phyloP scores from a whole-genome alignment of 2,113 vertebrate species.

The Arenaria interpres region DNA sequence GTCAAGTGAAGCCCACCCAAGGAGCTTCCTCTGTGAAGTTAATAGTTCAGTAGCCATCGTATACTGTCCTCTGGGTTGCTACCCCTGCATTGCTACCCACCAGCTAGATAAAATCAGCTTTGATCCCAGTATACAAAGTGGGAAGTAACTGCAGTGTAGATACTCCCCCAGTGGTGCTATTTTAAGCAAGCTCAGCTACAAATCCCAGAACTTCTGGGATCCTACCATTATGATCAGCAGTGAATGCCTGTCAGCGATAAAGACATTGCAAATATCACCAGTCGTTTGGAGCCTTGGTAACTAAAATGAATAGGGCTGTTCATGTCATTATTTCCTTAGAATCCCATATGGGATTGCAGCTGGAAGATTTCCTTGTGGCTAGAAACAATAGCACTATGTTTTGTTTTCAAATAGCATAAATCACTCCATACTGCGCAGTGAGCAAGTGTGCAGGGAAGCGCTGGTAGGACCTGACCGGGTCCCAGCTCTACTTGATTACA shows the following conservation, averaged over 20 bases:
- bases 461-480: neutral
- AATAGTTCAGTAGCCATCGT: slow-evolving; percentile 15
- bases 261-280: neutral
- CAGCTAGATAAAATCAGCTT: slow-evolving; percentile 42
- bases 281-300: neutral
- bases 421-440: neutral
- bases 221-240: neutral
- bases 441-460: neutral
- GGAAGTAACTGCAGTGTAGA: neutral
- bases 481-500: neutral
- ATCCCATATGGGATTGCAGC: neutral
- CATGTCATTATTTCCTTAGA: slow-evolving; percentile 36
- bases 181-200: slow-evolving; percentile 24
- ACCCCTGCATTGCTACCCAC: neutral
- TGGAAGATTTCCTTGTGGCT: slow-evolving; percentile 30
- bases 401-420: slow-evolving; percentile 35
- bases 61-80: neutral
- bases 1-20: slow-evolving; percentile 55
- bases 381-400: slow-evolving; percentile 7
- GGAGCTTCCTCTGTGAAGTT: slow-evolving; percentile 30
- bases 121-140: slow-evolving; percentile 2
- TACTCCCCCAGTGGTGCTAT: slow-evolving; percentile 1
- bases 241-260: neutral
- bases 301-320: slow-evolving; percentile 22
- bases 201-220: slow-evolving; percentile 1